phyloP scores from a whole-genome alignment of 2,888 invertebrate genomes.

The Homarus gammarus region DNA sequence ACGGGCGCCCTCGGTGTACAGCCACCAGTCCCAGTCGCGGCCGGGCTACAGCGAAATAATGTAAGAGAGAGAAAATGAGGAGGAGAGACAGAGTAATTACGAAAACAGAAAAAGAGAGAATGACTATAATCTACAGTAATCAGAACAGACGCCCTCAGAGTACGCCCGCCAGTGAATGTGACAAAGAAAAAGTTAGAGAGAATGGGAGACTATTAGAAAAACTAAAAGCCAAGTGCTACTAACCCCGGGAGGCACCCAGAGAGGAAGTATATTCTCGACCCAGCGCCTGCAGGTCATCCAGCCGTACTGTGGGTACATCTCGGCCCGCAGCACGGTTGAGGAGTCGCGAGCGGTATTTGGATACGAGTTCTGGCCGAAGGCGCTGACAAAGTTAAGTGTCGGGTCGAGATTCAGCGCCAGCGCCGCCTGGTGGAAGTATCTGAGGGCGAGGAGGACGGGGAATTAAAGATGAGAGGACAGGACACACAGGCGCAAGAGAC shows the following conservation, averaged over 20 bases:
- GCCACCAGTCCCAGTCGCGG: slow-evolving; percentile 68
- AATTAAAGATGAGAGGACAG: too few relatives aligned
- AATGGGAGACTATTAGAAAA: too few relatives aligned
- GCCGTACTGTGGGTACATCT: slow-evolving; percentile 65
- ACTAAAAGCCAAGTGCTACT: too few relatives aligned
- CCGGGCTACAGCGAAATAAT: slow-evolving; percentile 7
- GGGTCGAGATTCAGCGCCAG: slow-evolving; percentile 30
- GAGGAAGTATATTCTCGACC: slow-evolving; percentile 26
- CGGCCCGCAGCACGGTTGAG: slow-evolving; percentile 14
- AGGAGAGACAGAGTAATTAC: not conserved
- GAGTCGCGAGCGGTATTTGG: slow-evolving; percentile 43
- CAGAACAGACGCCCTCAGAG: not conserved
- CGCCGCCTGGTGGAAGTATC: slow-evolving; percentile 58
- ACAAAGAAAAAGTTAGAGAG: not conserved
- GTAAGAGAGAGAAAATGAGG: not conserved
- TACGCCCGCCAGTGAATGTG: not conserved
- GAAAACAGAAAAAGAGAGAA: not conserved
- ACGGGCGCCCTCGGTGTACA: slow-evolving; percentile 40
- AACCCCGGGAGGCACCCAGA: slow-evolving; percentile 57
- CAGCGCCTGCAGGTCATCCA: slow-evolving; percentile 61
- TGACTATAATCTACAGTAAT: not conserved
- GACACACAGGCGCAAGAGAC: too few relatives aligned
- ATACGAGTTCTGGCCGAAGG: slow-evolving; percentile 62
- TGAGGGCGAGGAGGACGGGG: not conserved
- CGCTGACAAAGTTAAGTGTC: slow-evolving; percentile 44